Evolutionary conservation across 2,113 vertebrate genomes (phyloP).

Genomic region (Perca flavescens): DNA sequence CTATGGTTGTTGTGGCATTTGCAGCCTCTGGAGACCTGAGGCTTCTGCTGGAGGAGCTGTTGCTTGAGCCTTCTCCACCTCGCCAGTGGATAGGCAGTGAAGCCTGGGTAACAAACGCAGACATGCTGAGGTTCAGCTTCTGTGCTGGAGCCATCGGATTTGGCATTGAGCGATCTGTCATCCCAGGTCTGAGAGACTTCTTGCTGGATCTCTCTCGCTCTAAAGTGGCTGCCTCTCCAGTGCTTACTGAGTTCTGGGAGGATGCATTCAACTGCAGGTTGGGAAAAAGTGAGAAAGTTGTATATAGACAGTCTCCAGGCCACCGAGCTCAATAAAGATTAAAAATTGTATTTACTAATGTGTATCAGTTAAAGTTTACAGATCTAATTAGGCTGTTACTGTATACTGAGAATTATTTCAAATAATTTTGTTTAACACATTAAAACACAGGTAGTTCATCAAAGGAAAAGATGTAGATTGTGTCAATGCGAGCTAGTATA

Average conservation of each 20-base stretch:
- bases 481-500: background rate
- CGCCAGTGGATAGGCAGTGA: slow-evolving; percentile 83
- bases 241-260: slow-evolving; percentile 81
- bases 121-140: too few relatives aligned
- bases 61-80: slow-evolving; percentile 44
- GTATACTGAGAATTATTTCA: background rate
- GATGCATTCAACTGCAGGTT: slow-evolving; percentile 75
- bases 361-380: background rate
- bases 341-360: background rate
- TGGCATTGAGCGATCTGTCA: too few relatives aligned
- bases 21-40: slow-evolving; percentile 63
- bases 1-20: slow-evolving; percentile 80
- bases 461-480: background rate
- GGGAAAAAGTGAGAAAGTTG: slow-evolving; percentile 46
- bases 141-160: too few relatives aligned
- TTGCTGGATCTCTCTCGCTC: too few relatives aligned
- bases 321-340: background rate
- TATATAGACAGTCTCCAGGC: background rate
- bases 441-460: background rate
- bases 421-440: background rate
- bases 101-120: too few relatives aligned
- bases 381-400: background rate
- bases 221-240: slow-evolving; percentile 43
- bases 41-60: slow-evolving; percentile 73
- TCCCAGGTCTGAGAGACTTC: too few relatives aligned